phyloP scores from a whole-genome alignment of 35 echinoderm and acorn worm species.

The Ophioderma brevispina region DNA sequence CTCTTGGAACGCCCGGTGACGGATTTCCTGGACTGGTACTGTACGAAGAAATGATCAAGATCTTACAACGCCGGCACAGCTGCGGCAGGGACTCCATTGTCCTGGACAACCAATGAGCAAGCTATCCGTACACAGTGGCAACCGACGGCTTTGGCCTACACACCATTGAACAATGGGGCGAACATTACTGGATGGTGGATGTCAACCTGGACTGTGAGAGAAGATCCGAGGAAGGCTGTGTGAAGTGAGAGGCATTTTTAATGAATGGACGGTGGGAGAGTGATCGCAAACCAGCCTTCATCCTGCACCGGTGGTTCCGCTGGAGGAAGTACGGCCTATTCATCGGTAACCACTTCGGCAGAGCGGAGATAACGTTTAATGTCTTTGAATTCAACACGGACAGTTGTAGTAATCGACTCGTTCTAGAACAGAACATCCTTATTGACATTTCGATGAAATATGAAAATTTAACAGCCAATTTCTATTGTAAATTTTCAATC shows the following conservation, averaged over 20 bases:
- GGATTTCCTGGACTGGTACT: slow-evolving; percentile 89
- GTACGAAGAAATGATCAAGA: slow-evolving; percentile 77
- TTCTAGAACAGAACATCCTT: no score
- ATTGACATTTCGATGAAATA: no score
- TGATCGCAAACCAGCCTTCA: slow-evolving; percentile 26
- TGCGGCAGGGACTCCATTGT: slow-evolving; percentile 49
- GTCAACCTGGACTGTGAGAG: slow-evolving; percentile 71
- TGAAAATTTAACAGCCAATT: no score
- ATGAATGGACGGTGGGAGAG: slow-evolving; percentile 90
- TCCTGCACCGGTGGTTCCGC: slow-evolving; percentile 42
- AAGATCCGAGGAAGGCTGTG: slow-evolving; percentile 73
- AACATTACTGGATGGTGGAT: slow-evolving; percentile 93
- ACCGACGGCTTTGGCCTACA: slow-evolving; percentile 71
- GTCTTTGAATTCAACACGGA: slow-evolving; percentile 65
- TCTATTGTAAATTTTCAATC: no score
- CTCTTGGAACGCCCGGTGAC: slow-evolving; percentile 58
- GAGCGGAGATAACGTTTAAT: slow-evolving; percentile 78
- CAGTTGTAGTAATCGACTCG: slow-evolving; percentile 39
- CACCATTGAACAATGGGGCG: slow-evolving; percentile 74
- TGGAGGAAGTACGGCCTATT: slow-evolving; percentile 72
- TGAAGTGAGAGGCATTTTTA: slow-evolving; percentile 79
- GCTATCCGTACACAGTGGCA: slow-evolving; percentile 47
- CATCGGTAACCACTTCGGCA: slow-evolving; percentile 73
- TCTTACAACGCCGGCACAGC: slow-evolving; percentile 28
- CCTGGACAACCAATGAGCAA: slow-evolving; percentile 70